phyloP scores from a whole-genome alignment of 2,797 vertebrate genomes.

The Gymnoscopelus microlampas region DNA sequence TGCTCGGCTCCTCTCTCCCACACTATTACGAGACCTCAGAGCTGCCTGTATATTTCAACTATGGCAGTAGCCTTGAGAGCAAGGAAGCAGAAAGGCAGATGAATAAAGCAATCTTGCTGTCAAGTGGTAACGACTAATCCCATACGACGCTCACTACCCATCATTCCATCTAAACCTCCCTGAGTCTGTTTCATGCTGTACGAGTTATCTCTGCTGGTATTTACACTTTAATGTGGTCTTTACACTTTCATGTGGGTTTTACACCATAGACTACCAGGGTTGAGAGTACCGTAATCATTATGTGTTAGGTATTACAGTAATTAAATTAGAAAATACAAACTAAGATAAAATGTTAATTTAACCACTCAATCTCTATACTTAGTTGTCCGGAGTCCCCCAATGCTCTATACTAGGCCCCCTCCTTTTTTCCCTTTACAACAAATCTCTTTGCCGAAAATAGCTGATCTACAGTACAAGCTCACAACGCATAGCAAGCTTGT shows the following conservation, averaged over 20 bases:
- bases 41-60: constrained; percentile 45
- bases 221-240: constrained; percentile 30
- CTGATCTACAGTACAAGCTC: too few species aligned
- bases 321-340: background rate
- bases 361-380: too few species aligned
- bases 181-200: constrained; percentile 10
- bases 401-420: too few species aligned
- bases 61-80: constrained; percentile 57
- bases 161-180: constrained; percentile 24
- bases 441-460: too few species aligned
- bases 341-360: too few species aligned
- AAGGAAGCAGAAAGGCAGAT: constrained; percentile 43
- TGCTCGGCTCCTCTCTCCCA: constrained; percentile 18
- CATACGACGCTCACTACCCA: constrained; percentile 39
- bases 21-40: constrained; percentile 44
- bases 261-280: background rate
- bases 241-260: too few species aligned
- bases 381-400: too few species aligned
- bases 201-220: constrained; percentile 19
- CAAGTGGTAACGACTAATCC: constrained; percentile 52
- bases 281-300: constrained; percentile 1
- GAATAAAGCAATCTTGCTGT: constrained; percentile 50
- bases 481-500: too few species aligned
- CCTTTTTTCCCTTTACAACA: too few species aligned
- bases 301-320: constrained; percentile 22